These are phyloP conservation scores for Echeneis naucrates DNA, from an alignment of 2,797 vertebrate genomes.

Conservation along the genomic window DNA sequence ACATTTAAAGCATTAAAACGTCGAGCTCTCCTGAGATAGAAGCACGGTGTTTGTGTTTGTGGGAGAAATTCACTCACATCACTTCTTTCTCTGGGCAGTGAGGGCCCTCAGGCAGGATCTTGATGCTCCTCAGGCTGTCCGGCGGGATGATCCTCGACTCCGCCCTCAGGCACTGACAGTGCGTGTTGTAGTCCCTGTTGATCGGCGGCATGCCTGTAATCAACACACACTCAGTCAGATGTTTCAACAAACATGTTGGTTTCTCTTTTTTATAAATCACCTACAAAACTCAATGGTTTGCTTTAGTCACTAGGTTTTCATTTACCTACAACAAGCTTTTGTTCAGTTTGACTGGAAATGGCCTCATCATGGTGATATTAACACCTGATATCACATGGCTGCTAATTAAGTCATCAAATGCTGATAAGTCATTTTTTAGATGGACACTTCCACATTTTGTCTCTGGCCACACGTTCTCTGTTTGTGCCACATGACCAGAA, in stretches of 20 bases:
- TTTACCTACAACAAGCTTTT: no score
- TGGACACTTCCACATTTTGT: neutral
- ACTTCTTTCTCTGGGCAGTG: constrained; percentile 80
- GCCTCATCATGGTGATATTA: no score
- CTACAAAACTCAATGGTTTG: no score
- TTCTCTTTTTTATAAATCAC: neutral
- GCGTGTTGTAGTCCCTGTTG: constrained; percentile 75
- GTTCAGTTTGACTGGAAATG: no score
- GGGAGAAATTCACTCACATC: constrained; percentile 75
- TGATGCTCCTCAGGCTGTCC: constrained; percentile 76
- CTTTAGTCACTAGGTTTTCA: no score
- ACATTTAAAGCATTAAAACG: no score
- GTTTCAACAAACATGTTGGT: rapidly evolving
- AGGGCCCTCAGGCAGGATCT: constrained; percentile 75
- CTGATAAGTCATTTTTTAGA: neutral
- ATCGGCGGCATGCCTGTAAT: constrained; percentile 78
- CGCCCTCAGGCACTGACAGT: constrained; percentile 78
- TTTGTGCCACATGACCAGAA: neutral
- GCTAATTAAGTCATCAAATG: no score
- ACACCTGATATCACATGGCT: no score
- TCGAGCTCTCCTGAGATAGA: no score
- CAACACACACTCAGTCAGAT: constrained; percentile 5
- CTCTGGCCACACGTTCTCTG: no score
- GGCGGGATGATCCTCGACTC: constrained; percentile 84
- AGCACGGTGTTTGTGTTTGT: neutral